These are phyloP conservation scores for Artibeus lituratus DNA, from an alignment of 2,797 vertebrate species.

Conservation along the genomic window DNA sequence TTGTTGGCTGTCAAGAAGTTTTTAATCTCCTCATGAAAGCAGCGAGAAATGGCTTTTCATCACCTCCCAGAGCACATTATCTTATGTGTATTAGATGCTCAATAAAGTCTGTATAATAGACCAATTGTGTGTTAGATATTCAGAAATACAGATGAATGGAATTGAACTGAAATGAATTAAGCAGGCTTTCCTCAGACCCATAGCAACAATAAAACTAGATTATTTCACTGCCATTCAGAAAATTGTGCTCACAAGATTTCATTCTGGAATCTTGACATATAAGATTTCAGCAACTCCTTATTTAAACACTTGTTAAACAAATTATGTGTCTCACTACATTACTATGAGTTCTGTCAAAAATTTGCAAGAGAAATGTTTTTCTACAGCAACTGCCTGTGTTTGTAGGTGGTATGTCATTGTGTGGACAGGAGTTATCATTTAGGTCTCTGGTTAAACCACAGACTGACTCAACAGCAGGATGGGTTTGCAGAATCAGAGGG, in stretches of 20 bases:
- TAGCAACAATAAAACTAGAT: neutral
- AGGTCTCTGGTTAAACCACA: neutral
- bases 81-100: neutral
- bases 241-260: constrained; percentile 36
- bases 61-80: neutral
- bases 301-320: constrained; percentile 52
- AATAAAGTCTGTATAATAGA: neutral
- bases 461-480: neutral
- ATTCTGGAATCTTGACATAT: constrained; percentile 37
- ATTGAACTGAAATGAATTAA: neutral
- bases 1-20: neutral
- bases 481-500: neutral
- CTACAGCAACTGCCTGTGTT: neutral
- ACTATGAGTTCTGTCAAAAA: constrained; percentile 11
- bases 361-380: neutral
- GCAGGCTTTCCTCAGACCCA: neutral
- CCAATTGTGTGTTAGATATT: neutral
- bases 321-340: neutral
- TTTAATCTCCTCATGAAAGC: neutral
- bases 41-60: neutral
- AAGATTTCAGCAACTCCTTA: constrained; percentile 53
- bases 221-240: constrained; percentile 53
- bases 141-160: neutral
- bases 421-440: neutral
- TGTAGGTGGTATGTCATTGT: neutral